Base-by-base conservation (phyloP, 2,113 vertebrate genomes). In the Accipiter virgatus region DNA sequence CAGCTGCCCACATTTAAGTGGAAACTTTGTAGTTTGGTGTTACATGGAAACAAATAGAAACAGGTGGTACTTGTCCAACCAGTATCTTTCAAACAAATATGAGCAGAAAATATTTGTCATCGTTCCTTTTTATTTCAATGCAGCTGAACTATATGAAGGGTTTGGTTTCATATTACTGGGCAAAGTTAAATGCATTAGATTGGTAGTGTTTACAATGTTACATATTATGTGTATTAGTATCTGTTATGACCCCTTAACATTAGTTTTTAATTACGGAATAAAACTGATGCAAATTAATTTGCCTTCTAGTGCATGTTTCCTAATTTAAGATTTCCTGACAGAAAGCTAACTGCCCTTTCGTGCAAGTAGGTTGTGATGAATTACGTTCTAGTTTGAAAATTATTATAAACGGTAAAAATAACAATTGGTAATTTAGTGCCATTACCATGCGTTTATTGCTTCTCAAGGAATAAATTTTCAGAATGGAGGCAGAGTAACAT, bases 31-130 rank as follows among this genome's bases (percentile, higher is more conserved):
- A 40, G 34, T 62, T 79, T 82, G 15, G 4, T 67, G 3, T 78
- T 78, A 13, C 6, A n/a, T 47, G 7, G 43, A 59, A 61, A 62
- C 6, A 86, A 83, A 38, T 78, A 55, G 34, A 73, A 78, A 86
- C 0, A 0, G 23, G 10, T n/a, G n/a, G 9, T 27, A 36, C 11
- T 10, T 31, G 7, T 47, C 27, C 10, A 77, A 58, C 6, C 11
- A 43, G 17, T 59, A 21, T n/a, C 31, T 63, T 56, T 31, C 42
- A 77, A 67, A 52, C 14, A 47, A 58, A 47, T 42, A 73, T 26
- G 9, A 79, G 6, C 17, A 86, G 63, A 83, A 74, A 43, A 5
- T n/a, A 27, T 18, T 72, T 75, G 12, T 83, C 14, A 48, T 36
- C 0, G 4, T 66, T 65, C 15, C 36, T 50, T 56, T 55, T 38